Evolutionary conservation across 1,140 invertebrate species (phyloP), one percentile per base, ranked within the genome.

Genomic region (Oryctes rhinoceros): DNA sequence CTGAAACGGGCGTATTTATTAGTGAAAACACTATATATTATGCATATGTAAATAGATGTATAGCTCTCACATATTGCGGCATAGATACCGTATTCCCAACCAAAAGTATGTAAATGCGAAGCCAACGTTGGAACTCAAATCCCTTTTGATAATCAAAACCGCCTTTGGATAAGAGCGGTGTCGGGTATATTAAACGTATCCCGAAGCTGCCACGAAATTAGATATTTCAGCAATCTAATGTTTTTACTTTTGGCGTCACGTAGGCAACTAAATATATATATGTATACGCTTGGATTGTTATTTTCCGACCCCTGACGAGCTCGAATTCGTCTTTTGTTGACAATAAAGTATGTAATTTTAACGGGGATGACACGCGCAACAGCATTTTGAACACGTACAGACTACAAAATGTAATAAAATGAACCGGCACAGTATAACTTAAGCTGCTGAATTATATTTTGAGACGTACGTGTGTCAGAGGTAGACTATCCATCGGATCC

Each of bases 131-230:
- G 15, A 18, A 18, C 53, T 18, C 53, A 3, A 59, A 59, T 59
- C 53, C 53, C 53, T 59, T 59, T 59, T 59, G 53, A 59, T 59
- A 59, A 59, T 59, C 53, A 59, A 59, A 59, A 59, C 53, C 53
- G 53, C 53, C 13, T 59, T 15, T 18, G 53, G 5, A 59, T 59
- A 59, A 59, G n/a, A n/a, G 13, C 53, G 15, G 53, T n/a, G 53
- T 59, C 53, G 53, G n/a, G n/a, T 59, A 59, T 59, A 59, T 59
- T 53, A 53, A 15, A 18, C 53, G 53, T 18, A 59, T 59, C 53
- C 53, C 18, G 15, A 18, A 59, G 53, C 53, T 59, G n/a, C 18
- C 15, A 3, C 18, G 53, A 59, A 59, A 59, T 59, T 59, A 59
- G 53, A 59, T 59, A 59, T 59, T n/a, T 59, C 53, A 59, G 53